These are phyloP conservation scores for Larimichthys crocea DNA, from an alignment of 2,113 vertebrate genomes.

Conservation along the genomic window DNA sequence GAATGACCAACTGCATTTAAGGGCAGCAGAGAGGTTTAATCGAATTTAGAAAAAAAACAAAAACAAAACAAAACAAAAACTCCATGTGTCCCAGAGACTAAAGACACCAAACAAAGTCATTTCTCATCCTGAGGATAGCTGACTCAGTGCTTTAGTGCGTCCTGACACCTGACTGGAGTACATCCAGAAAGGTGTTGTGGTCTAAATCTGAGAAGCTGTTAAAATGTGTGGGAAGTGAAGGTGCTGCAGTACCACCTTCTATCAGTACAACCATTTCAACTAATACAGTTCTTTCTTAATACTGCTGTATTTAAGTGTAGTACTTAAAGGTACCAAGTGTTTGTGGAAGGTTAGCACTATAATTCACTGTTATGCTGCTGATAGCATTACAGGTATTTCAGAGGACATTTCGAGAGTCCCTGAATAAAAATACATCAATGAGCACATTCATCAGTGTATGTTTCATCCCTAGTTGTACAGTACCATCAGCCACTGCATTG, in stretches of 20 bases:
- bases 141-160: conserved; percentile 31
- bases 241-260: background rate
- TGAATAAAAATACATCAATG: background rate
- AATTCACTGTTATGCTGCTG: background rate
- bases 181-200: conserved; percentile 1
- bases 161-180: conserved; percentile 21
- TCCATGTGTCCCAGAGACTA: conserved; percentile 22
- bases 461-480: background rate
- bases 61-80: background rate
- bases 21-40: conserved; percentile 11
- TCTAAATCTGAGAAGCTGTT: conserved; percentile 12
- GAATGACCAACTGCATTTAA: background rate
- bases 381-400: background rate
- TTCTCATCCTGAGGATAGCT: conserved; percentile 21
- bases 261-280: background rate
- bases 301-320: background rate
- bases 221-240: background rate
- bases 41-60: background rate
- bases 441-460: background rate
- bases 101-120: conserved; percentile 47
- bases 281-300: background rate
- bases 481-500: too few species aligned
- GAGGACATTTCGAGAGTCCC: background rate
- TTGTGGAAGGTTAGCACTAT: background rate
- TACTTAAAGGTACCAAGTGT: background rate